Percentiles rank a stretch among this genome's conserved stretches.
These are phyloP conservation scores for Epizoanthus ramosus DNA, from an alignment of 92 coral and sea anemone genomes.

Conservation along the genomic window DNA sequence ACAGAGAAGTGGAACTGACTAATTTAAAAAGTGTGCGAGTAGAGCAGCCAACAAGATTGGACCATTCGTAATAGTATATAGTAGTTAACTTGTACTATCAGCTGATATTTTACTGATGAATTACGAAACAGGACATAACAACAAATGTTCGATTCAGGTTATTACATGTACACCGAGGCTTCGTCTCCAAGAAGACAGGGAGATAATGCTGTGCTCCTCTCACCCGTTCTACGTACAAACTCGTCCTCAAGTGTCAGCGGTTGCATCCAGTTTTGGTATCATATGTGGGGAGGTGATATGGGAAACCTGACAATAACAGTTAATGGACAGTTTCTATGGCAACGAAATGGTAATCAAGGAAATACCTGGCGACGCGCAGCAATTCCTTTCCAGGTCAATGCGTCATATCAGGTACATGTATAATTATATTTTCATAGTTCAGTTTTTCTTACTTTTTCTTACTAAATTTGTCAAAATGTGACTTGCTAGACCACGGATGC, in stretches of 20 bases:
- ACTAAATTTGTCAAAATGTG: no score
- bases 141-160: background rate
- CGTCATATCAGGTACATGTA: background rate
- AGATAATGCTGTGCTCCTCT: background rate
- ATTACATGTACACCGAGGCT: conserved; percentile 5
- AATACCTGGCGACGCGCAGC: background rate
- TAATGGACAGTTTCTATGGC: background rate
- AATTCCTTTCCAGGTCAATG: background rate
- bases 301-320: background rate
- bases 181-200: background rate
- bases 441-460: no score
- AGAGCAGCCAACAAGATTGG: no score
- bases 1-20: no score
- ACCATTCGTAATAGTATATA: no score
- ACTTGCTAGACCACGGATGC: no score
- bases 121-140: no score
- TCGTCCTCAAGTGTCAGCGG: background rate
- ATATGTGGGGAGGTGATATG: background rate
- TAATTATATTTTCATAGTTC: background rate
- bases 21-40: no score
- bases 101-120: no score
- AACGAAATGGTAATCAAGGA: background rate
- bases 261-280: background rate
- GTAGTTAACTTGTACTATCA: no score
- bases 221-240: background rate